These are phyloP conservation scores for Pocillopora meandrina DNA, from an alignment of 92 coral and sea anemone genomes.

Conservation along the genomic window DNA sequence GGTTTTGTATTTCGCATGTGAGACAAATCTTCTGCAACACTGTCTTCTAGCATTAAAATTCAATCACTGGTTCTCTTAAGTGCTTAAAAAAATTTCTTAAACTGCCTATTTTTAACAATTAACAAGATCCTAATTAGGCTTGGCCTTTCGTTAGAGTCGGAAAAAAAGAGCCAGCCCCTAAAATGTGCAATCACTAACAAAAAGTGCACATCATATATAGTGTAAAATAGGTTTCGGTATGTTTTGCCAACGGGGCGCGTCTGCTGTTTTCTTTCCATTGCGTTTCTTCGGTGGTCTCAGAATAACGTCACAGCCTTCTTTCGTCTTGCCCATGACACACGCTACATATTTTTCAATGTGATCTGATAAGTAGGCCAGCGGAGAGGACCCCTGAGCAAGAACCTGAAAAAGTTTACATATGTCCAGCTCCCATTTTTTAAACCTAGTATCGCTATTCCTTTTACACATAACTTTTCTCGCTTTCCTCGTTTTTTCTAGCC, in stretches of 20 bases:
- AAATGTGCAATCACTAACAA: neutral
- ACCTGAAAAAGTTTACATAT: neutral
- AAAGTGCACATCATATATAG: neutral
- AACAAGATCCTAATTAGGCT: no score
- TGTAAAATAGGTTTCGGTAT: neutral
- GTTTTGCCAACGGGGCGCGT: neutral
- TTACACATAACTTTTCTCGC: neutral
- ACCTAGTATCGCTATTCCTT: neutral
- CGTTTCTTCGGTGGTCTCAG: slow-evolving; percentile 36
- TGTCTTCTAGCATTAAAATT: no score
- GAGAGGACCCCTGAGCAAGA: slow-evolving; percentile 57
- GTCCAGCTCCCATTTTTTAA: neutral
- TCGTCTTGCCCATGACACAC: slow-evolving; percentile 18
- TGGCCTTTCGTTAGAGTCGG: no score
- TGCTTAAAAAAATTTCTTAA: no score
- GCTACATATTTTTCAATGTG: slow-evolving; percentile 57
- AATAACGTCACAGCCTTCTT: slow-evolving; percentile 53
- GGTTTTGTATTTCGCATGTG: no score
- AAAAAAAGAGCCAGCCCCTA: no score
- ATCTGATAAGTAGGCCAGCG: slow-evolving; percentile 52
- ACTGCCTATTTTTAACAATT: no score
- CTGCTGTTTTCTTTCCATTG: slow-evolving; percentile 2
- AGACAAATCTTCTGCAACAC: no score
- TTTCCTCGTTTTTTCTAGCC: neutral
- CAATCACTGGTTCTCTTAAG: no score